Percentiles rank a stretch among this genome's conserved stretches.
phyloP scores from a whole-genome alignment of 2,888 invertebrate species.

The Scaptomyza parva region DNA sequence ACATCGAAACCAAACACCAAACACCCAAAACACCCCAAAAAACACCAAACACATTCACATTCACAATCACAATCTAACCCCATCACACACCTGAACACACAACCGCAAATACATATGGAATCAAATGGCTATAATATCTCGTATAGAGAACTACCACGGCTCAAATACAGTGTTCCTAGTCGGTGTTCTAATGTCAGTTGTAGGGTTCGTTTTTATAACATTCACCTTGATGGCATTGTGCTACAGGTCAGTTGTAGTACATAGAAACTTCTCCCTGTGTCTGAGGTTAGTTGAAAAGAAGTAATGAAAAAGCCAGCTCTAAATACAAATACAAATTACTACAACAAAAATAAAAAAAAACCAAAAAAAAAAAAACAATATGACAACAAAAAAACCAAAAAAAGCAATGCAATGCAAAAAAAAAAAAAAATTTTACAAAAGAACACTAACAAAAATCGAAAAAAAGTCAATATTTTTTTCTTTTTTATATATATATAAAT shows the following conservation, averaged over 20 bases:
- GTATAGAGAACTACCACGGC: constrained; percentile 97
- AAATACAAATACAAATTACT: constrained; percentile 74
- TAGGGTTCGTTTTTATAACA: constrained; percentile 99
- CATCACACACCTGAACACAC: background rate
- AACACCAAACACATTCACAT: constrained; percentile 5
- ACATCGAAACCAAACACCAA: background rate
- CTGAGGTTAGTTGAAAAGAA: constrained; percentile 98
- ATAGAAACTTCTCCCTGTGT: constrained; percentile 99
- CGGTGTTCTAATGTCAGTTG: constrained; percentile 98
- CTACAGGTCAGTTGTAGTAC: constrained; percentile 99
- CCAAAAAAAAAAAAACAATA: constrained; percentile 48
- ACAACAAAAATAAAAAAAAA: constrained; percentile 46
- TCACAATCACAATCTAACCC: too few species aligned
- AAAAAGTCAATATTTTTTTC: constrained; percentile 58
- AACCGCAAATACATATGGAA: constrained; percentile 32
- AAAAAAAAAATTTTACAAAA: constrained; percentile 48
- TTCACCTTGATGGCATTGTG: constrained; percentile 99
- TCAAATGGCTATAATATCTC: constrained; percentile 72
- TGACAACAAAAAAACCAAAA: constrained; percentile 38
- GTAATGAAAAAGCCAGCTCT: constrained; percentile 86
- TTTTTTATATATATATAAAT: constrained; percentile 60
- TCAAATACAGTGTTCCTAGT: constrained; percentile 99
- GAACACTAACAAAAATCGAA: constrained; percentile 64
- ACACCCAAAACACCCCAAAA: constrained; percentile 12
- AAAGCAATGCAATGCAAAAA: constrained; percentile 42